Conservation (phyloP, 2,113 vertebrate genomes). For the Chinchilla lanigera region DNA sequence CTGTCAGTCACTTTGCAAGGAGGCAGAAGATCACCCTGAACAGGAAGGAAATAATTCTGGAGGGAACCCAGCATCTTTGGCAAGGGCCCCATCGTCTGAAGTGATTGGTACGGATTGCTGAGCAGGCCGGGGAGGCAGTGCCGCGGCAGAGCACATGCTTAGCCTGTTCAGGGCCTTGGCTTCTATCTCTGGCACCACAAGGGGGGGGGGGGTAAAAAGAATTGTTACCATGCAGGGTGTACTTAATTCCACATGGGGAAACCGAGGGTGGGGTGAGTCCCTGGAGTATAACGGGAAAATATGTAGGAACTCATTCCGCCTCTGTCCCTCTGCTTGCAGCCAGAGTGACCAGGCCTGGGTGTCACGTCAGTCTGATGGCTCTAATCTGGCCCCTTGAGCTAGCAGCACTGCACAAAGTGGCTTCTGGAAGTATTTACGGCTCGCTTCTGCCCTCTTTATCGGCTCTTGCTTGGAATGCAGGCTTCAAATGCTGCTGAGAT, state of each 20-base stretch:
- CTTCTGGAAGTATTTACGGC: not conserved
- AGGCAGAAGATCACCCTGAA: not conserved
- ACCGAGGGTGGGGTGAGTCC: not conserved
- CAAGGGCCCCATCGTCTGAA: not conserved
- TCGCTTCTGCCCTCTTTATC: not conserved
- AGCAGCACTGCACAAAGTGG: not conserved
- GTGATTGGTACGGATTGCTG: not conserved
- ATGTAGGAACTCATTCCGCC: rapidly evolving
- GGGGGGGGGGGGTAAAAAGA: not conserved
- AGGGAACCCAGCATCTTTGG: not conserved
- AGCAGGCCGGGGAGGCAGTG: no score
- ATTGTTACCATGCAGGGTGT: not conserved
- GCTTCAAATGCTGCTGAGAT: not conserved
- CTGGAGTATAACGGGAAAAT: not conserved
- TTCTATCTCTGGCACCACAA: not conserved
- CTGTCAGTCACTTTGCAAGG: not conserved
- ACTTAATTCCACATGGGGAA: not conserved
- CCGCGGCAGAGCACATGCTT: not conserved
- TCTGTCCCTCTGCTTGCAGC: not conserved
- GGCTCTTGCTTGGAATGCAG: not conserved
- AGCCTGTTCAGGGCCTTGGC: not conserved
- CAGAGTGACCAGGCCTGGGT: not conserved
- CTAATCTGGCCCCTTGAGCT: not conserved
- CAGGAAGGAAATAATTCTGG: not conserved
- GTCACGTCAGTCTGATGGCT: not conserved